phyloP scores from a whole-genome alignment of 2,888 invertebrate species.

The Epinotia nisella region DNA sequence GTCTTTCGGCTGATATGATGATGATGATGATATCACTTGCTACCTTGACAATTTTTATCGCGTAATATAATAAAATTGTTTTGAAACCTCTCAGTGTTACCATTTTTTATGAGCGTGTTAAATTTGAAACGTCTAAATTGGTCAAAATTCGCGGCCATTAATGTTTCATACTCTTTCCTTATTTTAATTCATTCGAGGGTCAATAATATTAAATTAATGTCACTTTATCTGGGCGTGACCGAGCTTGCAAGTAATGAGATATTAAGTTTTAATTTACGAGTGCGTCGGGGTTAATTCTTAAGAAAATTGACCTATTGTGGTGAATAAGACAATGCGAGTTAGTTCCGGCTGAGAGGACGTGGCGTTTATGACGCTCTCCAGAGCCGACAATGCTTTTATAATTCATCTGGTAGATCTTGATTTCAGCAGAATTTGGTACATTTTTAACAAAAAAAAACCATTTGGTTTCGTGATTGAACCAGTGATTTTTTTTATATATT shows the following conservation, averaged over 20 bases:
- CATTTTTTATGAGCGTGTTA: too few relatives aligned
- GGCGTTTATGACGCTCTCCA: conserved; percentile 51
- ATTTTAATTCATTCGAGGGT: conserved; percentile 26
- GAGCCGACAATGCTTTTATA: conserved; percentile 74
- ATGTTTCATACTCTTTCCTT: conserved; percentile 3
- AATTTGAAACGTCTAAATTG: too few relatives aligned
- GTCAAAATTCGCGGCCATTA: too few relatives aligned
- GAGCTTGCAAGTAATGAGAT: conserved; percentile 81
- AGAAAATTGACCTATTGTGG: conserved; percentile 82
- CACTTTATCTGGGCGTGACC: conserved; percentile 68
- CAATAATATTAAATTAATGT: conserved; percentile 23
- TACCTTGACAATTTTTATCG: too few relatives aligned
- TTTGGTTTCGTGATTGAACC: background rate
- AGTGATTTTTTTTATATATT: too few relatives aligned
- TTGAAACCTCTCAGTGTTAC: too few relatives aligned
- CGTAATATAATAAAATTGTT: too few relatives aligned
- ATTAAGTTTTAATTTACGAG: conserved; percentile 82
- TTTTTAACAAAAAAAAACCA: background rate
- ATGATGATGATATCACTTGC: too few relatives aligned
- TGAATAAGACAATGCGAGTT: conserved; percentile 80
- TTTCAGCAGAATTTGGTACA: conserved; percentile 47
- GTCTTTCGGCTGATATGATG: too few relatives aligned
- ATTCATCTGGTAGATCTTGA: conserved; percentile 73
- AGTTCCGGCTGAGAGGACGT: conserved; percentile 75
- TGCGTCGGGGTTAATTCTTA: conserved; percentile 75